Percentiles rank a stretch among this genome's conserved stretches.
Conservation (phyloP, 2,113 vertebrate species). For the Setophaga coronata region DNA sequence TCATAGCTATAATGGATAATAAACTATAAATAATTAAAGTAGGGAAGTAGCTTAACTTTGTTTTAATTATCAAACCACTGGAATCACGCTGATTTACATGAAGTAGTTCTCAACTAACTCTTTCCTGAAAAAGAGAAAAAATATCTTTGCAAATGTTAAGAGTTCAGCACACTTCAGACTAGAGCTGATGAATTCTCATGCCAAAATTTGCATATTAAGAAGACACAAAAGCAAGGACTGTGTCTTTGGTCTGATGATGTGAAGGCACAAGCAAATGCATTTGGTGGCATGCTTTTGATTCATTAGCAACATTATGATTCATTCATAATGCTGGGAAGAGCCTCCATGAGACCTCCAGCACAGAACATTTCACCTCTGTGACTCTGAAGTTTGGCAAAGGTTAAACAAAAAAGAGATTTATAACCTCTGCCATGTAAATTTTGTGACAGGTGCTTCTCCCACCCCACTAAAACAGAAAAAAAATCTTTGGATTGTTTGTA, state of each 20-base stretch:
- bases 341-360: background rate
- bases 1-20: background rate
- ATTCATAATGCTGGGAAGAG: background rate
- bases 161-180: background rate
- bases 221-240: background rate
- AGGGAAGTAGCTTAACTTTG: background rate
- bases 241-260: background rate
- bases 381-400: background rate
- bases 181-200: background rate
- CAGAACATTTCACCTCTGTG: background rate
- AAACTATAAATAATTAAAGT: background rate
- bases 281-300: background rate
- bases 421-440: background rate
- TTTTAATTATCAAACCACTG: background rate
- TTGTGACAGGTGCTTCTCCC: background rate
- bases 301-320: background rate
- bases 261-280: background rate
- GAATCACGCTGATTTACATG: background rate
- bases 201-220: background rate
- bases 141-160: background rate
- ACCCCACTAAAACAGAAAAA: background rate
- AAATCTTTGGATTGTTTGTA: background rate
- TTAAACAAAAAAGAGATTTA: background rate
- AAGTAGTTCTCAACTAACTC: background rate
- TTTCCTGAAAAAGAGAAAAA: background rate